A percentile compares a stretch with the other conserved stretches of the same genome.
phyloP scores from a whole-genome alignment of 2,888 invertebrate genomes.

The Aleiodes testaceus region DNA sequence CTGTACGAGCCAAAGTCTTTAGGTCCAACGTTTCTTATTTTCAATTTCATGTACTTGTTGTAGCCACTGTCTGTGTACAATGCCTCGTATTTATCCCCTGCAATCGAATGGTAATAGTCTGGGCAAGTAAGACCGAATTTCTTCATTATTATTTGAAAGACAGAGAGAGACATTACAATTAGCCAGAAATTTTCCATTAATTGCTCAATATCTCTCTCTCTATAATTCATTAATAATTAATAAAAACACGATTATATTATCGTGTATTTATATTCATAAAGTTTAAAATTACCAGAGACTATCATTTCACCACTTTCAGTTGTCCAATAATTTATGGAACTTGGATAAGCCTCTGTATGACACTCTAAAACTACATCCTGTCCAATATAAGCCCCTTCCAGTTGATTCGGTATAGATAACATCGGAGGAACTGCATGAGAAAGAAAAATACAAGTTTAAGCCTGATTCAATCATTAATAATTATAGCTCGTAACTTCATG shows the following conservation, averaged over 20 bases:
- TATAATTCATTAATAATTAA: neutral
- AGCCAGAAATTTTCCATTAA: neutral
- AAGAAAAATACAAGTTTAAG: slow-evolving; percentile 25
- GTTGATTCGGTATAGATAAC: slow-evolving; percentile 94
- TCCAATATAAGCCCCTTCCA: slow-evolving; percentile 91
- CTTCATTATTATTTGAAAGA: slow-evolving; percentile 30
- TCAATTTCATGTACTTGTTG: slow-evolving; percentile 92
- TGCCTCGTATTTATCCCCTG: slow-evolving; percentile 92
- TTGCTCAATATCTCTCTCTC: slow-evolving; percentile 1
- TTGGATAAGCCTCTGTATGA: slow-evolving; percentile 93
- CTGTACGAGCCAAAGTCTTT: slow-evolving; percentile 91
- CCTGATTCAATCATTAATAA: slow-evolving; percentile 6
- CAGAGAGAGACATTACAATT: slow-evolving; percentile 1
- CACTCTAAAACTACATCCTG: slow-evolving; percentile 92
- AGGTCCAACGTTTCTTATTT: slow-evolving; percentile 85
- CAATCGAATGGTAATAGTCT: slow-evolving; percentile 70
- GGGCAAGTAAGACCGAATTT: slow-evolving; percentile 63
- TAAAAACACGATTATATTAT: neutral
- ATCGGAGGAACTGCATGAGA: slow-evolving; percentile 87
- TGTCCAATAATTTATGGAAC: slow-evolving; percentile 96
- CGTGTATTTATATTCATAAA: slow-evolving; percentile 37
- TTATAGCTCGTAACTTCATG: neutral
- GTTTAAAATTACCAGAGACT: slow-evolving; percentile 83
- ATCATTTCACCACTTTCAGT: slow-evolving; percentile 94
- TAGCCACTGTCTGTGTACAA: slow-evolving; percentile 88